These are phyloP conservation scores for Astatoreochromis straeleni DNA, from an alignment of 2,113 vertebrate genomes.

Conservation along the genomic window DNA sequence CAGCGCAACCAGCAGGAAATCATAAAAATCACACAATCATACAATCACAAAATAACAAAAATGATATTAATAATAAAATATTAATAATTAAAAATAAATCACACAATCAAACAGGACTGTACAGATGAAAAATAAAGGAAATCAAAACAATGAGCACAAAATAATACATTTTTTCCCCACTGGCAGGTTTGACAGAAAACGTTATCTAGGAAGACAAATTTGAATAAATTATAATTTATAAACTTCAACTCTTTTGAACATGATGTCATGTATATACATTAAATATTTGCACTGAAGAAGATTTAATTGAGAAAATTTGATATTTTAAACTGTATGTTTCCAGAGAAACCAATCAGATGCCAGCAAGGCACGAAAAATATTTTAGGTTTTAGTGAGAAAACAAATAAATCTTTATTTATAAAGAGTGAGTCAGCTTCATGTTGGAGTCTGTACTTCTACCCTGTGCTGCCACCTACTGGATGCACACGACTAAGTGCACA, in stretches of 20 bases:
- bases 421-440: background rate
- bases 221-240: background rate
- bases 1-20: background rate
- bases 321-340: background rate
- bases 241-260: background rate
- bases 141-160: background rate
- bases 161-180: fast-evolving
- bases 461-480: background rate
- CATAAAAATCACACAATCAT: background rate
- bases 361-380: background rate
- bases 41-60: background rate
- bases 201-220: background rate
- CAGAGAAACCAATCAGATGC: background rate
- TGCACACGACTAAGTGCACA: background rate
- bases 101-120: background rate
- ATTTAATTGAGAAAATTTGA: background rate
- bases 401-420: background rate
- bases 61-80: background rate
- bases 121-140: background rate
- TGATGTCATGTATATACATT: background rate
- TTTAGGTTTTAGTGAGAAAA: background rate
- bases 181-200: background rate
- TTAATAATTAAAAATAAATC: background rate
- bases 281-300: background rate
- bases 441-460: background rate